phyloP scores from a whole-genome alignment of 2,888 invertebrate genomes.

The Micoletzkya japonica region DNA sequence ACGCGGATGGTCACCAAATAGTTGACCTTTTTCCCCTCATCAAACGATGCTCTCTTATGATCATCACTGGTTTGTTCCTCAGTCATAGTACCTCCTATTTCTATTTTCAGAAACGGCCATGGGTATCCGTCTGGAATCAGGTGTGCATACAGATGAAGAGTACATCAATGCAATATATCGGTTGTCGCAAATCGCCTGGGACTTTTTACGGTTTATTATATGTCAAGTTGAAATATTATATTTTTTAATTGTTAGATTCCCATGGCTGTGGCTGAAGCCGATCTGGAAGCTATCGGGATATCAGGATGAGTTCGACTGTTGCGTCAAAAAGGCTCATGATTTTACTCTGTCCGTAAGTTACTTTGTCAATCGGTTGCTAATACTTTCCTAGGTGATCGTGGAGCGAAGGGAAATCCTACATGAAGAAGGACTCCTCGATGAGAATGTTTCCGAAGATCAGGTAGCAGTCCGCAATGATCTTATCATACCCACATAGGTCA shows the following conservation, averaged over 20 bases:
- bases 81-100: neutral
- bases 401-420: slow-evolving; percentile 16
- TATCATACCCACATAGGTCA: too few relatives aligned
- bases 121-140: slow-evolving; percentile 24
- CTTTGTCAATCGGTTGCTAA: neutral
- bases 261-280: slow-evolving; percentile 19
- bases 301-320: slow-evolving; percentile 12
- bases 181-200: slow-evolving; percentile 19
- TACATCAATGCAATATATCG: slow-evolving; percentile 22
- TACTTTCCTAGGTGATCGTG: slow-evolving; percentile 16
- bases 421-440: slow-evolving; percentile 26
- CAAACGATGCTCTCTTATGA: slow-evolving; percentile 16
- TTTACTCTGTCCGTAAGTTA: slow-evolving; percentile 19
- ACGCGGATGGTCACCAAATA: slow-evolving; percentile 18
- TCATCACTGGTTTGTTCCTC: slow-evolving; percentile 14
- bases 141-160: slow-evolving; percentile 3
- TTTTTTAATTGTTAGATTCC: slow-evolving; percentile 2
- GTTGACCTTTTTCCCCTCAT: slow-evolving; percentile 26
- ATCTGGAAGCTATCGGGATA: slow-evolving; percentile 25
- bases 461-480: too few relatives aligned
- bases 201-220: slow-evolving; percentile 9
- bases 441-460: slow-evolving; percentile 18
- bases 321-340: neutral
- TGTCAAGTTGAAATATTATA: neutral
- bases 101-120: slow-evolving; percentile 25